These are phyloP conservation scores for Arbacia lixula DNA, from an alignment of 53 echinoderm and acorn worm genomes.

Conservation along the genomic window DNA sequence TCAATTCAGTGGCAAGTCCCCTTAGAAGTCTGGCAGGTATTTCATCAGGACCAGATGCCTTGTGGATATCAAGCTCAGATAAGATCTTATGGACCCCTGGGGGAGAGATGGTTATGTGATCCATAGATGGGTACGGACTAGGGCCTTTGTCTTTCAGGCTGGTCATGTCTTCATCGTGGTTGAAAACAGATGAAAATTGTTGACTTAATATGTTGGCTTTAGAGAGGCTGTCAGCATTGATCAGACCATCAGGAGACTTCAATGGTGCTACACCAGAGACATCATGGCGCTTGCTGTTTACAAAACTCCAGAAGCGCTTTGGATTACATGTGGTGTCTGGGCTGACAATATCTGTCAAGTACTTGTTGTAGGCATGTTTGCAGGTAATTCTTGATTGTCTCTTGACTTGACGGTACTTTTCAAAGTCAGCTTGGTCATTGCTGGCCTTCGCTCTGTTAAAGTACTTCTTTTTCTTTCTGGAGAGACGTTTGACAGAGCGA, in stretches of 20 bases:
- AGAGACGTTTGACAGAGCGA: neutral
- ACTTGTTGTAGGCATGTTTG: too few species aligned
- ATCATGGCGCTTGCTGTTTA: neutral
- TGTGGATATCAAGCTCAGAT: too few species aligned
- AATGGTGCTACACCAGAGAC: neutral
- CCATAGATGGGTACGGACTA: neutral
- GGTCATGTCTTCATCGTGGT: neutral
- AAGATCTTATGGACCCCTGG: too few species aligned
- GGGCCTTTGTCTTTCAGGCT: neutral
- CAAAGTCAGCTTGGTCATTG: neutral
- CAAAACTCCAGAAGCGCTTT: neutral
- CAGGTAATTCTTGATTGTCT: too few species aligned
- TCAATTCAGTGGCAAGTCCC: too few species aligned
- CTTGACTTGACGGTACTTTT: too few species aligned
- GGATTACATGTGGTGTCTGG: neutral
- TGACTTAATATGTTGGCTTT: neutral
- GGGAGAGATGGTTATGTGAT: too few species aligned
- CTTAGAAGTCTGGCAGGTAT: neutral
- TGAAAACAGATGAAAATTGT: neutral
- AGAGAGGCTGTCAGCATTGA: neutral
- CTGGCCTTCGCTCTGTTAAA: neutral
- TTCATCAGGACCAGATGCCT: neutral
- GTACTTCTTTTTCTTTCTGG: neutral
- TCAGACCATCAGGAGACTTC: neutral
- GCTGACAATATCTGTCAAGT: neutral